Base-by-base conservation (phyloP, 2,888 invertebrate genomes). In the Abrostola tripartita region DNA sequence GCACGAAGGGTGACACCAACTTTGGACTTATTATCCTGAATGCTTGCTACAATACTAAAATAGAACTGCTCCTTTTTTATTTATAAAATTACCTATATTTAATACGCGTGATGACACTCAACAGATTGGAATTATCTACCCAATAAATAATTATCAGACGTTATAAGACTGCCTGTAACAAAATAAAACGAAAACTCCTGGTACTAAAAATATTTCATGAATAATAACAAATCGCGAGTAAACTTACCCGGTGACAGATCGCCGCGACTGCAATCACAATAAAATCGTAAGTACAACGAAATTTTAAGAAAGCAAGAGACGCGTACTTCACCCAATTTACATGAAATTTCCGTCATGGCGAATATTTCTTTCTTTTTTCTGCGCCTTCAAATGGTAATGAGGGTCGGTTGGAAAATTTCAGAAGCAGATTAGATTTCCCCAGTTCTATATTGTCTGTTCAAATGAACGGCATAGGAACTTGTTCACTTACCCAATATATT, bases 371-470 rank as follows among this genome's bases (percentile, higher is more conserved):
- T 89, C 83, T 88, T 88, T 88, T 83, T 83, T 83, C 75, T 81
- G 78, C 85, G 86, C 88, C 88, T 89, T 87, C 89, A 86, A 89
- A 91, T 91, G 89, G 88, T 91, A 92, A 93, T 91, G 90, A 91
- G 89, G 88, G 89, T 86, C 85, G 87, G 88, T 88, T 86, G 87
- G 86, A 86, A 88, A 90, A 87, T 85, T 90, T 90, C 89, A 85
- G 83, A 85, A 88, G 83, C 85, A 87, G 88, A 91, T 91, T 90
- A 90, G 87, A 89, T 90, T 90, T 88, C 79, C 83, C 73, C 81
- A 74, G 79, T 81, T 78, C 78, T 88, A 80, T 86, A 86, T 83
- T 87, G 85, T 86, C 82, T 81, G 82, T 73, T 82, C 71, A 81
- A 85, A 86, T 85, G 81, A 83, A 81, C 70, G 79, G 71, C 78